Conservation (phyloP, 2,888 invertebrate species). For the Spodoptera littoralis region DNA sequence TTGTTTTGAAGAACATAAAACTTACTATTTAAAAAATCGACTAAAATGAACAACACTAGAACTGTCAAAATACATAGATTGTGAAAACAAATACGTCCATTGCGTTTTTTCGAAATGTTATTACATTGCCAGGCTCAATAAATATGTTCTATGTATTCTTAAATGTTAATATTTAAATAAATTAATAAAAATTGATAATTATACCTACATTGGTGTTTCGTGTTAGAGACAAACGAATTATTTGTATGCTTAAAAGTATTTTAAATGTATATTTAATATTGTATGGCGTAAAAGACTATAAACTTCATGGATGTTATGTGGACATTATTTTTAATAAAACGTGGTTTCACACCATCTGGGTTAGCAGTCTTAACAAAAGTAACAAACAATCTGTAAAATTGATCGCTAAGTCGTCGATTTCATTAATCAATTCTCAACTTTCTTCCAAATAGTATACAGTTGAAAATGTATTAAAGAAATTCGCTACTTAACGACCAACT, state of each 20-base stretch:
- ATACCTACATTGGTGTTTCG: slow-evolving; percentile 48
- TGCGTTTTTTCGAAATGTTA: slow-evolving; percentile 45
- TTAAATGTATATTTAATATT: slow-evolving; percentile 25
- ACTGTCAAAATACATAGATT: slow-evolving; percentile 50
- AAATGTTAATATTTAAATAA: slow-evolving; percentile 35
- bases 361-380: too few species aligned
- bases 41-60: slow-evolving; percentile 36
- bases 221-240: slow-evolving; percentile 51
- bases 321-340: slow-evolving; percentile 7
- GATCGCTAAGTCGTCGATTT: too few species aligned
- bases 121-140: slow-evolving; percentile 50
- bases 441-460: too few species aligned
- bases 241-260: slow-evolving; percentile 48
- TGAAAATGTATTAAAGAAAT: too few species aligned
- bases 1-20: slow-evolving; percentile 11
- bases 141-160: slow-evolving; percentile 44
- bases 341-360: too few species aligned
- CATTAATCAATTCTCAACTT: too few species aligned
- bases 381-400: too few species aligned
- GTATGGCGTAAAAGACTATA: slow-evolving; percentile 23
- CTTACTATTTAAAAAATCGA: slow-evolving; percentile 41
- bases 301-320: not conserved
- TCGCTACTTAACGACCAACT: too few species aligned
- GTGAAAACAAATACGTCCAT: slow-evolving; percentile 62
- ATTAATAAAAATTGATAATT: slow-evolving; percentile 31